Evolutionary conservation across 2,797 vertebrate species (phyloP).

Genomic region (Kryptolebias ocellatus): DNA sequence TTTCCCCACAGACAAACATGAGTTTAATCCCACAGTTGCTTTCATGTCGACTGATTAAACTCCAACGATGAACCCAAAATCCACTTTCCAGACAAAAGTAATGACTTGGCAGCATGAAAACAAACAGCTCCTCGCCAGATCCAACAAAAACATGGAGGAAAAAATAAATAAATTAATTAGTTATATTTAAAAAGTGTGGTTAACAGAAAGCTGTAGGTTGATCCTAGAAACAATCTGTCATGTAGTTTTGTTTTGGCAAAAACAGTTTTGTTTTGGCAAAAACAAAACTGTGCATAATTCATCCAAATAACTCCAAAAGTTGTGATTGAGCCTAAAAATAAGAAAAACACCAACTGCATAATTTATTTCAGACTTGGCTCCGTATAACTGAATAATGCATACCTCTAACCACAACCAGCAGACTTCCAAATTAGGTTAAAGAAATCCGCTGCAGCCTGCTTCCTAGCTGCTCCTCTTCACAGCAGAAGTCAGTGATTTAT

Average conservation of each 20-base stretch:
- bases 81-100: neutral
- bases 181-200: neutral
- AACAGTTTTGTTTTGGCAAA: slow-evolving; percentile 8
- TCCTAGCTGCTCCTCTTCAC: slow-evolving; percentile 2
- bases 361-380: neutral
- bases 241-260: slow-evolving; percentile 8
- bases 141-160: neutral
- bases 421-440: slow-evolving; percentile 33
- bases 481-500: slow-evolving; percentile 11
- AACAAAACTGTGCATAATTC: too few relatives aligned
- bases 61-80: neutral
- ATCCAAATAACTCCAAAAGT: too few relatives aligned
- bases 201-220: neutral
- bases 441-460: slow-evolving; percentile 30
- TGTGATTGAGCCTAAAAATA: too few relatives aligned
- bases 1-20: neutral
- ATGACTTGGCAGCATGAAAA: neutral
- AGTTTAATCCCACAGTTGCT: neutral
- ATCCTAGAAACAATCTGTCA: slow-evolving; percentile 31
- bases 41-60: neutral
- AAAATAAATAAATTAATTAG: too few relatives aligned
- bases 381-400: slow-evolving; percentile 22
- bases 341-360: too few relatives aligned
- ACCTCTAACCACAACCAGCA: slow-evolving; percentile 30
- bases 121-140: slow-evolving; percentile 3